These are phyloP conservation scores for Ptyas mucosa DNA, from an alignment of 2,113 vertebrate species.

Conservation along the genomic window DNA sequence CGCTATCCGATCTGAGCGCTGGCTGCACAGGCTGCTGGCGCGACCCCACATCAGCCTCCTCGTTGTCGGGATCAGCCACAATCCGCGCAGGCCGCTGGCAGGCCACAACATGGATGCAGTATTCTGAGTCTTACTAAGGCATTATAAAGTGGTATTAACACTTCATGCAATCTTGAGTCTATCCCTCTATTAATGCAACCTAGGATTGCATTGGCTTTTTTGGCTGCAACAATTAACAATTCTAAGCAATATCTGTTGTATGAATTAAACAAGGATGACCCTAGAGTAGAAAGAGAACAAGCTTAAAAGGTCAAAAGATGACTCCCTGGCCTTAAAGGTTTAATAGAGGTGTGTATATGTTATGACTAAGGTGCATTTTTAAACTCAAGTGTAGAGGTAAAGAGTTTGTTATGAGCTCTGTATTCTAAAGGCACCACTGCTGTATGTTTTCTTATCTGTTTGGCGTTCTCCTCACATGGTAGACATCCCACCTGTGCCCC, in stretches of 20 bases:
- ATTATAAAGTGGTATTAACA: too few species aligned
- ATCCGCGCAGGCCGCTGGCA: too few species aligned
- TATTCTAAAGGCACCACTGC: not conserved
- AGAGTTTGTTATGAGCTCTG: not conserved
- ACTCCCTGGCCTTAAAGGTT: not conserved
- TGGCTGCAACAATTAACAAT: not conserved
- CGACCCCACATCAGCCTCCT: too few species aligned
- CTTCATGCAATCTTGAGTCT: too few species aligned
- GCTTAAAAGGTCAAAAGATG: not conserved
- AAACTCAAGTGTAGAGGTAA: not conserved
- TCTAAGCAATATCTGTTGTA: not conserved
- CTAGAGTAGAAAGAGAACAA: not conserved
- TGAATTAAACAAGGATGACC: not conserved
- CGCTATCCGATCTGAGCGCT: too few species aligned
- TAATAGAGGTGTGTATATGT: not conserved
- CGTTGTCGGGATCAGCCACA: too few species aligned
- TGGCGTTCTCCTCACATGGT: not conserved
- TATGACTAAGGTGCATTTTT: not conserved
- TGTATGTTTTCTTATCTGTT: not conserved
- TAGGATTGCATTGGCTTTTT: too few species aligned
- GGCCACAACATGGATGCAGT: too few species aligned
- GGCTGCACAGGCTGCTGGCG: too few species aligned
- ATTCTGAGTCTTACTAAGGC: too few species aligned
- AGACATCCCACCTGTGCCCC: not conserved
- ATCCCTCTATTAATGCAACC: too few species aligned